These are phyloP conservation scores for Eulithis testata DNA, from an alignment of 2,888 invertebrate species.

Conservation along the genomic window DNA sequence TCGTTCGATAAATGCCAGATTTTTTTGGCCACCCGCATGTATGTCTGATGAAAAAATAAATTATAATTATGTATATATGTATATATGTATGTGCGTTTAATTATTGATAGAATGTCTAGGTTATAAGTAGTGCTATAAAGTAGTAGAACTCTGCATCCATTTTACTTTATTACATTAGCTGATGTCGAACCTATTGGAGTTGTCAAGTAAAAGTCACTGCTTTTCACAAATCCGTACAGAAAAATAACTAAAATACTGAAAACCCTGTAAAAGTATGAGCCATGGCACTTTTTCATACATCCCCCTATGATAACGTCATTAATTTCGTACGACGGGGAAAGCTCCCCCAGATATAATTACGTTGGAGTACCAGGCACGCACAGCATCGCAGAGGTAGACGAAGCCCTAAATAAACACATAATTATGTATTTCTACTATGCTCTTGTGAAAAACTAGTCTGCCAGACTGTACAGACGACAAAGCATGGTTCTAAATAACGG, in stretches of 20 bases:
- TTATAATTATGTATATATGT: too few species aligned
- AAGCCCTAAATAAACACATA: slow-evolving; percentile 73
- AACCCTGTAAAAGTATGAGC: not conserved
- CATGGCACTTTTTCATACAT: slow-evolving; percentile 8
- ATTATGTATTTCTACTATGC: slow-evolving; percentile 64
- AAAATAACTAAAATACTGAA: not conserved
- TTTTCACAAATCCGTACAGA: not conserved
- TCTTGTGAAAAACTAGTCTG: slow-evolving; percentile 63
- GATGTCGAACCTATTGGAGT: too few species aligned
- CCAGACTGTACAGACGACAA: slow-evolving; percentile 53
- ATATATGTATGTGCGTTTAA: too few species aligned
- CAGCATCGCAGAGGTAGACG: slow-evolving; percentile 54
- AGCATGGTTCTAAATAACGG: slow-evolving; percentile 10
- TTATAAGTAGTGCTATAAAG: too few species aligned
- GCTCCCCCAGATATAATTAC: slow-evolving; percentile 62
- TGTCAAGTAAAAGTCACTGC: too few species aligned
- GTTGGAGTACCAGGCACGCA: slow-evolving; percentile 62
- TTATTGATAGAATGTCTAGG: too few species aligned
- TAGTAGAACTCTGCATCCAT: too few species aligned
- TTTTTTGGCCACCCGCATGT: not conserved
- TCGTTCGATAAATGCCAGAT: not conserved
- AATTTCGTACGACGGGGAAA: slow-evolving; percentile 32
- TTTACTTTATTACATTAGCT: too few species aligned
- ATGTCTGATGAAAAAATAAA: too few species aligned
- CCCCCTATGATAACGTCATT: slow-evolving; percentile 32